Percentiles rank a stretch among this genome's conserved stretches.
These are phyloP conservation scores for Lutraria lutraria DNA, from an alignment of 2,888 invertebrate species.

Conservation along the genomic window DNA sequence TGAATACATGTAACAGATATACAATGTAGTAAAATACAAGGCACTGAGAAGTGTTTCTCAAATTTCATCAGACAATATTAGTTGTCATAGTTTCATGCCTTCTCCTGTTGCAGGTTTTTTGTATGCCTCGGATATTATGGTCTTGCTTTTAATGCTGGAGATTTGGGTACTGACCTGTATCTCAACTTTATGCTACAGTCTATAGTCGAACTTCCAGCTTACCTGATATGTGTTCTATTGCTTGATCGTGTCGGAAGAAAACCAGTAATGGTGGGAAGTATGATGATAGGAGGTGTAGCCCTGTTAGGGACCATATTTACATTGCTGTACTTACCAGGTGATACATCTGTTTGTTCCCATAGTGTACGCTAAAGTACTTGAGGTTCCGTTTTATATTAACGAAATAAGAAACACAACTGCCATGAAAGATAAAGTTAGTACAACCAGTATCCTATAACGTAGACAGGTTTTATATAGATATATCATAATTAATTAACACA, in stretches of 20 bases:
- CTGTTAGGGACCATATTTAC: constrained; percentile 87
- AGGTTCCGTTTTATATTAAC: background rate
- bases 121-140: constrained; percentile 72
- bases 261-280: constrained; percentile 70
- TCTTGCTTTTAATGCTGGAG: constrained; percentile 77
- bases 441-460: background rate
- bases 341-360: background rate
- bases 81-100: no score
- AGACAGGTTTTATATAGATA: background rate
- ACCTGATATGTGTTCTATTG: constrained; percentile 69
- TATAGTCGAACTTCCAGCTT: constrained; percentile 77
- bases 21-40: no score
- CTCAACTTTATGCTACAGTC: constrained; percentile 79
- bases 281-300: constrained; percentile 75
- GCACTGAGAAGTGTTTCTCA: no score
- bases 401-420: background rate
- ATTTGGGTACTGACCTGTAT: constrained; percentile 76
- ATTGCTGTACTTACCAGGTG: constrained; percentile 45
- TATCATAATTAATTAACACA: background rate
- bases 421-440: background rate
- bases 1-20: no score
- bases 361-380: background rate
- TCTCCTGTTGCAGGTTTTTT: background rate
- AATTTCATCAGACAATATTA: no score
- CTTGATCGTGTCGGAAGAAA: constrained; percentile 76